Conservation (phyloP, 37 sponge, comb jelly and placozoan species). For the Lycopodina hypogea region DNA sequence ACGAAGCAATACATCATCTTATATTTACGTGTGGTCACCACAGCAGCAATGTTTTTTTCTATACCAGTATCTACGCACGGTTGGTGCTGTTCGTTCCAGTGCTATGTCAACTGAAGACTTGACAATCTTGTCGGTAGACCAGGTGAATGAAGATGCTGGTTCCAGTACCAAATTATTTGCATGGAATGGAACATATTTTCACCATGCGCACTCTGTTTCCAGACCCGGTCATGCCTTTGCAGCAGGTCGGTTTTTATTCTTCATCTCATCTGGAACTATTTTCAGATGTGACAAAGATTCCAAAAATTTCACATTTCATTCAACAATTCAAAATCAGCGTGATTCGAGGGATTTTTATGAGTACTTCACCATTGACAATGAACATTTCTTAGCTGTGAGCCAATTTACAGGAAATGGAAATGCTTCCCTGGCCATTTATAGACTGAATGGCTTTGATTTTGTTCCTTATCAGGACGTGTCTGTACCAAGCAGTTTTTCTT, state of each 20-base stretch:
- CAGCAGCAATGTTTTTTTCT: background rate
- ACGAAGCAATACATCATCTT: background rate
- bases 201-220: background rate
- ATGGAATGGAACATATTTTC: conserved; percentile 9
- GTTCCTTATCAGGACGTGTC: conserved; percentile 1
- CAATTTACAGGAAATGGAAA: background rate
- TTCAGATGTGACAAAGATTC: background rate
- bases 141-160: background rate
- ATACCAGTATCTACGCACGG: background rate
- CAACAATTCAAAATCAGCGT: background rate
- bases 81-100: conserved; percentile 5
- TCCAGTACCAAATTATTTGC: conserved; percentile 7
- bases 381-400: conserved; percentile 7
- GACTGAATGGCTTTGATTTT: conserved; percentile 6
- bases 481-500: background rate
- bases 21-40: conserved; percentile 2
- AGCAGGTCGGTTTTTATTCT: background rate
- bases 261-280: background rate
- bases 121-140: conserved; percentile 2
- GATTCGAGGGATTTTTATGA: background rate
- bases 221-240: background rate
- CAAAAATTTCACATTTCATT: background rate
- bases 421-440: background rate
- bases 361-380: background rate
- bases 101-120: background rate